Percentiles rank a stretch among this genome's conserved stretches.
Conservation (phyloP, 2,888 invertebrate genomes). For the Acronicta alni region DNA sequence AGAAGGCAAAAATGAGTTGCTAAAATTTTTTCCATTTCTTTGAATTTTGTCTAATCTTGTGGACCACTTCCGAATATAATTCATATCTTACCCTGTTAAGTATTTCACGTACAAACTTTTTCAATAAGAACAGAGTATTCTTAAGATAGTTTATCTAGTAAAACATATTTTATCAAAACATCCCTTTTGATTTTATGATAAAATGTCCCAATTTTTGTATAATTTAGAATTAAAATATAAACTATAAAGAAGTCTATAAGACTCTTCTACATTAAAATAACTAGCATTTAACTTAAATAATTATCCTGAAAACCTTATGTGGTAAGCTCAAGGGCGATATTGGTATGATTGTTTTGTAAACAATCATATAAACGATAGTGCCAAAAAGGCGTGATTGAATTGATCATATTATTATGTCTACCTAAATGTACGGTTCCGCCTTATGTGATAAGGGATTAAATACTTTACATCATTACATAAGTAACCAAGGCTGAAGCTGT, state of each 20-base stretch:
- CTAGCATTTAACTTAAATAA: slow-evolving; percentile 19
- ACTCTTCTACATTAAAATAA: slow-evolving; percentile 15
- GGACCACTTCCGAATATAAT: slow-evolving; percentile 36
- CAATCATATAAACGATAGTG: slow-evolving; percentile 15
- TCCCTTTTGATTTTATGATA: slow-evolving; percentile 13
- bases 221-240: not conserved
- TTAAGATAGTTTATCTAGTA: slow-evolving; percentile 21
- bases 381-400: slow-evolving; percentile 26
- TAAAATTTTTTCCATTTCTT: slow-evolving; percentile 3
- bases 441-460: slow-evolving; percentile 10
- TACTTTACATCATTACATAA: not conserved
- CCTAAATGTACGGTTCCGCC: slow-evolving; percentile 4
- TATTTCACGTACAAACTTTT: slow-evolving; percentile 39
- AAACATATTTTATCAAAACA: not conserved
- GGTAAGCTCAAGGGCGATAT: slow-evolving; percentile 14
- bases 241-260: slow-evolving; percentile 12
- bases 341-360: slow-evolving; percentile 2
- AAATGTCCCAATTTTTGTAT: slow-evolving; percentile 7
- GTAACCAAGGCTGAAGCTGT: slow-evolving; percentile 29
- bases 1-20: slow-evolving; percentile 19
- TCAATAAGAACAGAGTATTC: slow-evolving; percentile 5
- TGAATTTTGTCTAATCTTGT: slow-evolving; percentile 18
- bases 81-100: slow-evolving; percentile 38
- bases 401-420: not conserved
- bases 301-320: slow-evolving; percentile 5